Conservation (phyloP, 2,113 vertebrate species). For the Calyptomena viridis region DNA sequence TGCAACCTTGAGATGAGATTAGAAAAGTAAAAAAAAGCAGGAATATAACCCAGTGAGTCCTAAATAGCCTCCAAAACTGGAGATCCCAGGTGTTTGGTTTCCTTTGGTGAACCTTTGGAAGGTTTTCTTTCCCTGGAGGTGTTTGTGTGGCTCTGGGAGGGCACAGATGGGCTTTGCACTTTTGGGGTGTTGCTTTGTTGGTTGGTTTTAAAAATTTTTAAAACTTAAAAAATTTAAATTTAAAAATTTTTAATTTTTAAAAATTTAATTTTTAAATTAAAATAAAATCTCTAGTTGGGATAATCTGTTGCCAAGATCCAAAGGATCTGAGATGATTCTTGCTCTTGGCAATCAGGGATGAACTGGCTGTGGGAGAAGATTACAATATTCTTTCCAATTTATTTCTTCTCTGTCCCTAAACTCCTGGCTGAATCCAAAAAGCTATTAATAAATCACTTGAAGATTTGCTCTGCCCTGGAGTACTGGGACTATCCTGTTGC, state of each 20-base stretch:
- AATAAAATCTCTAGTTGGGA: not conserved
- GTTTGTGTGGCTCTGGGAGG: not conserved
- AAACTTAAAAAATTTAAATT: too few relatives aligned
- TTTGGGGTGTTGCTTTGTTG: not conserved
- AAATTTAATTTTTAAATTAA: not conserved
- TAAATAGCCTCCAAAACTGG: not conserved
- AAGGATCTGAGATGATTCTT: not conserved
- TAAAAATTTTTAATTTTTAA: too few relatives aligned
- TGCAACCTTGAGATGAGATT: not conserved
- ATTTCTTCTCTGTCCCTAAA: not conserved
- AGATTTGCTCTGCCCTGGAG: not conserved
- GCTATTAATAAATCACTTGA: not conserved
- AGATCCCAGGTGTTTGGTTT: not conserved
- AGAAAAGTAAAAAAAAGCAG: not conserved
- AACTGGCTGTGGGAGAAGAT: not conserved
- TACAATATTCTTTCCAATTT: not conserved
- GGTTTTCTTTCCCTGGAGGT: not conserved
- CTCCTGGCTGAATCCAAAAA: not conserved
- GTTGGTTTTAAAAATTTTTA: too few relatives aligned
- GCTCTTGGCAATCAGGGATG: not conserved
- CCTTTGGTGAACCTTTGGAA: not conserved
- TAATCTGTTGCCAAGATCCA: not conserved
- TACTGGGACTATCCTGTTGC: not conserved
- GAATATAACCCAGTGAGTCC: fast-evolving
- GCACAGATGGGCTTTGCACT: not conserved